A percentile compares a stretch with the other conserved stretches of the same genome.
phyloP scores from a whole-genome alignment of 2,113 vertebrate species.

The Nothoprocta pentlandii region DNA sequence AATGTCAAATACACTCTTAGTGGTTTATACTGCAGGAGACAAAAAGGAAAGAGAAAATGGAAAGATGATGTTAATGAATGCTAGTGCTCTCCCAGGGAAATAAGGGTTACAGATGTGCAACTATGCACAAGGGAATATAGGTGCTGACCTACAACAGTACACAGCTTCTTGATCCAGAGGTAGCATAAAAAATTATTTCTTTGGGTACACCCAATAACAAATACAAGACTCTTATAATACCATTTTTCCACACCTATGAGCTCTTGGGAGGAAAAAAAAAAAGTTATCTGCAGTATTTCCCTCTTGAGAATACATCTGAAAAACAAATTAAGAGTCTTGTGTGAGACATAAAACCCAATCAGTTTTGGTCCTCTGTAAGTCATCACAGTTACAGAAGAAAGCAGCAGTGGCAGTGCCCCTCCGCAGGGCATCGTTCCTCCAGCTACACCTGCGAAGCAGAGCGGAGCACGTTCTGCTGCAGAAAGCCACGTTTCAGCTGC shows the following conservation, averaged over 20 bases:
- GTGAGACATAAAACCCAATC: neutral
- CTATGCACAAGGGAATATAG: neutral
- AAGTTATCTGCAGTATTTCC: neutral
- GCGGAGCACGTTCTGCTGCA: neutral
- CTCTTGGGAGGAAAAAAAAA: neutral
- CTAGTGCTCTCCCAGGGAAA: neutral
- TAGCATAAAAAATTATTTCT: neutral
- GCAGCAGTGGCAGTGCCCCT: neutral
- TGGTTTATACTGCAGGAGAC: neutral
- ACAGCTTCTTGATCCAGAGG: neutral
- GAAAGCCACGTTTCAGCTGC: neutral
- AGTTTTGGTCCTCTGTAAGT: neutral
- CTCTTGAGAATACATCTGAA: neutral
- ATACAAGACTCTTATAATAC: neutral
- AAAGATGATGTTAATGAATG: neutral
- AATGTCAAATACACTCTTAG: neutral
- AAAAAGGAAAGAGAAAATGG: neutral
- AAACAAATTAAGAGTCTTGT: neutral
- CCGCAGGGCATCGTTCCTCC: neutral
- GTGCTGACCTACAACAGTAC: neutral
- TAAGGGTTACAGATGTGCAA: rapidly evolving
- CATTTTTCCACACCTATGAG: neutral
- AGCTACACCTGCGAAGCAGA: neutral
- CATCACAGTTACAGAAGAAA: neutral
- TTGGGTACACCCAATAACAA: neutral